phyloP scores from a whole-genome alignment of 2,888 invertebrate species.

The Tachina lurida region DNA sequence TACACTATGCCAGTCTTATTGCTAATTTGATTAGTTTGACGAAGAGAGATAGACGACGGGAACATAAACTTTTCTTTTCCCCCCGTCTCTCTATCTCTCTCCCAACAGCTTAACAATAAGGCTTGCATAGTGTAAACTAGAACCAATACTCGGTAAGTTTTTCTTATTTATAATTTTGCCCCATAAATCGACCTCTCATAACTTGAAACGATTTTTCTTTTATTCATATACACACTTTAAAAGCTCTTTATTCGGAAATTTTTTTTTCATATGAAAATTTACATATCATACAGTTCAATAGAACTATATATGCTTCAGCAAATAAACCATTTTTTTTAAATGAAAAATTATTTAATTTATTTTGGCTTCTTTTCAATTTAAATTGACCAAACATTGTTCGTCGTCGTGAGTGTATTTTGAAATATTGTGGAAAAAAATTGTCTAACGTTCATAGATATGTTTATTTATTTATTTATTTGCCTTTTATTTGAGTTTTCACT shows the following conservation, averaged over 20 bases:
- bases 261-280: background rate
- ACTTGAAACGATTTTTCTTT: background rate
- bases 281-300: slow-evolving; percentile 33
- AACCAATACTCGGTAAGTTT: no score
- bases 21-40: no score
- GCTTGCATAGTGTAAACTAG: no score
- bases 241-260: no score
- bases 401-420: slow-evolving; percentile 6
- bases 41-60: no score
- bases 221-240: background rate
- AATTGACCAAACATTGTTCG: slow-evolving; percentile 33
- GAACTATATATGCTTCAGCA: background rate
- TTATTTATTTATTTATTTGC: slow-evolving; percentile 2
- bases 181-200: no score
- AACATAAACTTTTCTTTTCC: no score
- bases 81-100: no score
- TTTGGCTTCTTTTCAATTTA: slow-evolving; percentile 8
- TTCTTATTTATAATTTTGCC: no score
- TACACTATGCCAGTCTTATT: no score
- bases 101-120: no score
- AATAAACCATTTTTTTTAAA: background rate
- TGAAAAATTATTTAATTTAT: background rate
- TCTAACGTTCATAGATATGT: background rate
- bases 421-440: background rate
- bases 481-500: slow-evolving; percentile 14